Evolutionary conservation across 2,888 invertebrate genomes (phyloP).

Genomic region (Ryuthela nishihirai): DNA sequence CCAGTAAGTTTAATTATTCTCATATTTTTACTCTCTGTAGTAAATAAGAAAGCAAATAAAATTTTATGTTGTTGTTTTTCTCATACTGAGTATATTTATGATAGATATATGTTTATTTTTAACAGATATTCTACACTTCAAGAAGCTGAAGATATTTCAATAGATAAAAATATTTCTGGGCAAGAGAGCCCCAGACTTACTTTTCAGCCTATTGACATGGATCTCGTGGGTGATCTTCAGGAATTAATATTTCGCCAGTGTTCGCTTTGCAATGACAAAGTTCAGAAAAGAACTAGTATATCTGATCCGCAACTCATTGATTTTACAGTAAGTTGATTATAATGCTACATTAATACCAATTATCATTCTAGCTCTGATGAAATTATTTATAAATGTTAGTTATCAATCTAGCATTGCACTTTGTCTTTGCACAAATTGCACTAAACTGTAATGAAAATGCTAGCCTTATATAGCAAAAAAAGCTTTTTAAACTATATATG

Average conservation of each 20-base stretch:
- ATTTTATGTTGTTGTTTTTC: not conserved
- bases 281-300: slow-evolving; percentile 14
- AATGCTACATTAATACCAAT: no score
- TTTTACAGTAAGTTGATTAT: slow-evolving; percentile 10
- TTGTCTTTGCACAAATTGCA: no score
- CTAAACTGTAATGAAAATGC: no score
- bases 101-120: not conserved
- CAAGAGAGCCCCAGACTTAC: slow-evolving; percentile 33
- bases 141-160: not conserved
- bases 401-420: no score
- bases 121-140: slow-evolving; percentile 5
- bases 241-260: slow-evolving; percentile 31
- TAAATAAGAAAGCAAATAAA: not conserved
- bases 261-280: slow-evolving; percentile 19
- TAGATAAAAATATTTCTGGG: no score
- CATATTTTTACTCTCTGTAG: not conserved
- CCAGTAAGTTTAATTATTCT: slow-evolving; percentile 12
- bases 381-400: no score
- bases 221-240: slow-evolving; percentile 40
- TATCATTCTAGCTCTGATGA: no score
- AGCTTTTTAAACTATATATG: no score
- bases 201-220: slow-evolving; percentile 40
- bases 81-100: not conserved
- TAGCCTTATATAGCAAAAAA: no score
- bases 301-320: slow-evolving; percentile 33